phyloP scores from a whole-genome alignment of 1,140 invertebrate species.

The Oscheius sp. region DNA sequence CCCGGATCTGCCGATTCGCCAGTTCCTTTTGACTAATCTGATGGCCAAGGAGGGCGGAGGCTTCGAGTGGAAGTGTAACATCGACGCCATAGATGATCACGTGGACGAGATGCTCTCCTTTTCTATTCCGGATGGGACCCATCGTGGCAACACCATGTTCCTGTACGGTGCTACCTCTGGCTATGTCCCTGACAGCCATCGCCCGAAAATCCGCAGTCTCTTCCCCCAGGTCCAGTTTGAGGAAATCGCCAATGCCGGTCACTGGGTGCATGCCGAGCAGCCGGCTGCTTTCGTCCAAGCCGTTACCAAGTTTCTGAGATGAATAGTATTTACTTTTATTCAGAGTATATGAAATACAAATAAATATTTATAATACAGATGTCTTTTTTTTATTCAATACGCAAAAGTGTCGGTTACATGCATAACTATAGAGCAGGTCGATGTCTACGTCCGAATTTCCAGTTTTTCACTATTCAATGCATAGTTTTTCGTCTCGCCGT shows the following conservation, averaged over 20 bases:
- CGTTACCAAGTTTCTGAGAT: constrained; percentile 61
- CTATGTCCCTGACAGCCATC: constrained; percentile 67
- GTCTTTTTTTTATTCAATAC: too few relatives aligned
- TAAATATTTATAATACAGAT: too few relatives aligned
- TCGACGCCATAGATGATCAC: constrained; percentile 69
- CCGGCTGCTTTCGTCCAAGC: constrained; percentile 74
- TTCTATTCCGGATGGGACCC: constrained; percentile 40
- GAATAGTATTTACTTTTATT: too few relatives aligned
- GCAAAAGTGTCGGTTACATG: too few relatives aligned
- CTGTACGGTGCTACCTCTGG: constrained; percentile 39
- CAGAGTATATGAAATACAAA: too few relatives aligned
- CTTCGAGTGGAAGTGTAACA: constrained; percentile 74
- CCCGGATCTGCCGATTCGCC: constrained; percentile 64
- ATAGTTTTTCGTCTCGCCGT: too few relatives aligned
- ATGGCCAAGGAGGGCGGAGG: constrained; percentile 67
- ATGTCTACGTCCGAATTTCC: too few relatives aligned
- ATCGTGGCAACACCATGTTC: constrained; percentile 47
- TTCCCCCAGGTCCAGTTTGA: constrained; percentile 72
- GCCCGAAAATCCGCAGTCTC: constrained; percentile 70
- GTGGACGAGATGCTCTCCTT: constrained; percentile 67
- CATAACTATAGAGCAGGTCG: too few relatives aligned
- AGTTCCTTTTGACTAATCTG: constrained; percentile 79
- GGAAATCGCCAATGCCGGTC: constrained; percentile 77
- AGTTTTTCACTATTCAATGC: too few relatives aligned
- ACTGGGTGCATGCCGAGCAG: constrained; percentile 88